A percentile compares a stretch with the other conserved stretches of the same genome.
These are phyloP conservation scores for Netelia melanura DNA, from an alignment of 2,888 invertebrate species.

Conservation along the genomic window DNA sequence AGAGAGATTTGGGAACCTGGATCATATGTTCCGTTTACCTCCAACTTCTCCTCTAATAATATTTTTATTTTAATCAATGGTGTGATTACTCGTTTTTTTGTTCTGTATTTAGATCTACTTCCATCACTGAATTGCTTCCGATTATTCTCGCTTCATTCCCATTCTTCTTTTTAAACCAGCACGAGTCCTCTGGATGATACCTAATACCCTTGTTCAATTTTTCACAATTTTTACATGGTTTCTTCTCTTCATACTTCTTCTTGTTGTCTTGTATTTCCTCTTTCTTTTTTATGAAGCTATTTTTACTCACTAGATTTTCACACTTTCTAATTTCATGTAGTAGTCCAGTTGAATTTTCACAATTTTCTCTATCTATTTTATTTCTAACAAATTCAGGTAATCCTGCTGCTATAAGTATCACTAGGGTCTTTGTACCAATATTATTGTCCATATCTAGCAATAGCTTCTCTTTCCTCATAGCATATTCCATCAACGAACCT, in stretches of 20 bases:
- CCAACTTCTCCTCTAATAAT: conserved; percentile 64
- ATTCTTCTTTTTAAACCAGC: conserved; percentile 67
- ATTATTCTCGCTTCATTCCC: conserved; percentile 49
- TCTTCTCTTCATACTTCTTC: conserved; percentile 1
- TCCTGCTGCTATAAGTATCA: conserved; percentile 67
- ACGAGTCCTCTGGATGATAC: conserved; percentile 68
- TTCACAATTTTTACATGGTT: neutral
- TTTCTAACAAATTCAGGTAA: conserved; percentile 72
- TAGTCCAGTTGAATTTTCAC: conserved; percentile 31
- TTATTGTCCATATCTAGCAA: conserved; percentile 70
- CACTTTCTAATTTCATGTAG: conserved; percentile 58
- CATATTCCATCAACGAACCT: conserved; percentile 73
- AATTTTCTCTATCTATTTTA: conserved; percentile 68
- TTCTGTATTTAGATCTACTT: conserved; percentile 62
- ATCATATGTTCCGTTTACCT: conserved; percentile 68
- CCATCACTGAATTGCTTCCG: conserved; percentile 65
- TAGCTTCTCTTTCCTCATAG: conserved; percentile 72
- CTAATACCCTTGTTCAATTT: conserved; percentile 1
- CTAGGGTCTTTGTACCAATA: conserved; percentile 66
- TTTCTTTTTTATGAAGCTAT: neutral
- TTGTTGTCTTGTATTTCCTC: neutral
- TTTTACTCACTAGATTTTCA: conserved; percentile 54
- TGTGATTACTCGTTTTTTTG: conserved; percentile 63
- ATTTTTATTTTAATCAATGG: conserved; percentile 56
- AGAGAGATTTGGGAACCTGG: conserved; percentile 69